phyloP scores from a whole-genome alignment of 2,888 invertebrate species.

The Poecilobothrus nobilitatus region DNA sequence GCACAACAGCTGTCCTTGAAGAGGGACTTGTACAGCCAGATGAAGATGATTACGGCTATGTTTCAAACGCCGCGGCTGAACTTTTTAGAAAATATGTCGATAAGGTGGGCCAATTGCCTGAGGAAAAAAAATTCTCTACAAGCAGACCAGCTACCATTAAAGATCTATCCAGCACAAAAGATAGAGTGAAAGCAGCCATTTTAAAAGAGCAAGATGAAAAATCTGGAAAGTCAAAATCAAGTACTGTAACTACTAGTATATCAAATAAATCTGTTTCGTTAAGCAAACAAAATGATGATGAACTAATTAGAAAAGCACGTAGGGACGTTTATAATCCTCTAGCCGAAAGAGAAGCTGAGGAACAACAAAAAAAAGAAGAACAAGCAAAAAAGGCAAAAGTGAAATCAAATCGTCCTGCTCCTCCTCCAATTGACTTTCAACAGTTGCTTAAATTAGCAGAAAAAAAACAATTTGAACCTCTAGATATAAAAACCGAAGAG shows the following conservation, averaged over 20 bases:
- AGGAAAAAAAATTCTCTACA: conserved; percentile 61
- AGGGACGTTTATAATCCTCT: conserved; percentile 39
- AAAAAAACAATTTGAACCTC: conserved; percentile 72
- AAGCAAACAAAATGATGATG: conserved; percentile 15
- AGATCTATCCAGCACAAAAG: conserved; percentile 52
- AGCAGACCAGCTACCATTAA: conserved; percentile 38
- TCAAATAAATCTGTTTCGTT: background rate
- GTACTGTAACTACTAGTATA: conserved; percentile 22
- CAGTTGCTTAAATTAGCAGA: conserved; percentile 73
- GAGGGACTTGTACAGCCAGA: conserved; percentile 72
- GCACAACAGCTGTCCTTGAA: conserved; percentile 65
- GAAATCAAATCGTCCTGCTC: conserved; percentile 45
- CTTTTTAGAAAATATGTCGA: conserved; percentile 78
- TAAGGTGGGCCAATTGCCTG: conserved; percentile 65
- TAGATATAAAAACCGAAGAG: conserved; percentile 47
- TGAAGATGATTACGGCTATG: conserved; percentile 86
- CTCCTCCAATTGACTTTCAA: conserved; percentile 71
- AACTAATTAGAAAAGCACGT: conserved; percentile 27
- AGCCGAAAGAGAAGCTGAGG: conserved; percentile 34
- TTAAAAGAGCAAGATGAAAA: conserved; percentile 64
- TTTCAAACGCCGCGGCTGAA: conserved; percentile 72
- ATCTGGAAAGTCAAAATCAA: conserved; percentile 45
- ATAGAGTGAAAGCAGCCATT: conserved; percentile 69
- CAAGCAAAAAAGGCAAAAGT: conserved; percentile 50
- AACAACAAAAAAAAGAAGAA: conserved; percentile 35